phyloP scores from a whole-genome alignment of 2,113 vertebrate species.

The Abramis brama region DNA sequence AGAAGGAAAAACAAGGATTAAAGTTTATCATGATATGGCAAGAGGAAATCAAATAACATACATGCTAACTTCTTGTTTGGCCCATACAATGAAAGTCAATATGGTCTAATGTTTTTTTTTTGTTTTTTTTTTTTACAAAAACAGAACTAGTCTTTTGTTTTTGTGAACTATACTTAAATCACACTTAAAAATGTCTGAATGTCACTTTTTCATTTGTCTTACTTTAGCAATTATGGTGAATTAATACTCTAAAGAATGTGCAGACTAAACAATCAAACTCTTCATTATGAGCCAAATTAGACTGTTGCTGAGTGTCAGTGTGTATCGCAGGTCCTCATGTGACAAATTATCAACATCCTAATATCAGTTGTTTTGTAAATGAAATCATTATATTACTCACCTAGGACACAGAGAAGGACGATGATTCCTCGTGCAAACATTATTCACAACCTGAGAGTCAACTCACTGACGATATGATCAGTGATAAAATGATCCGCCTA shows the following conservation, averaged over 20 bases:
- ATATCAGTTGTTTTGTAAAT: background rate
- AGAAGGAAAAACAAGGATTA: background rate
- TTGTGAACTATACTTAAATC: too few relatives aligned
- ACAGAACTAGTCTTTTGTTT: too few relatives aligned
- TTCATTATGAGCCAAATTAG: too few relatives aligned
- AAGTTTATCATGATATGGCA: background rate
- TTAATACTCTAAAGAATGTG: too few relatives aligned
- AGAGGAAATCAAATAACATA: background rate
- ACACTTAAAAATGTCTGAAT: too few relatives aligned
- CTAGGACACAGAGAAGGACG: background rate
- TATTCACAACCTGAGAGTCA: too few relatives aligned
- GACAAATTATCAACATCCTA: background rate
- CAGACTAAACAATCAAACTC: too few relatives aligned
- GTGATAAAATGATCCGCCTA: background rate
- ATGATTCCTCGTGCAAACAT: background rate
- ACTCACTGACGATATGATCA: too few relatives aligned
- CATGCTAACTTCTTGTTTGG: background rate
- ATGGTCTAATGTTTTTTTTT: background rate
- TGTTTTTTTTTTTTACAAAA: background rate
- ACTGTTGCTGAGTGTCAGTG: too few relatives aligned
- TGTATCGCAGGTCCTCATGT: too few relatives aligned
- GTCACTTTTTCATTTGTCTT: too few relatives aligned
- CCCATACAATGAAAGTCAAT: background rate
- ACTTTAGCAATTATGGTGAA: too few relatives aligned
- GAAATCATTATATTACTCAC: slow-evolving; percentile 1